Conservation (phyloP, 1,140 invertebrate species). For the Meloidogyne floridensis region DNA sequence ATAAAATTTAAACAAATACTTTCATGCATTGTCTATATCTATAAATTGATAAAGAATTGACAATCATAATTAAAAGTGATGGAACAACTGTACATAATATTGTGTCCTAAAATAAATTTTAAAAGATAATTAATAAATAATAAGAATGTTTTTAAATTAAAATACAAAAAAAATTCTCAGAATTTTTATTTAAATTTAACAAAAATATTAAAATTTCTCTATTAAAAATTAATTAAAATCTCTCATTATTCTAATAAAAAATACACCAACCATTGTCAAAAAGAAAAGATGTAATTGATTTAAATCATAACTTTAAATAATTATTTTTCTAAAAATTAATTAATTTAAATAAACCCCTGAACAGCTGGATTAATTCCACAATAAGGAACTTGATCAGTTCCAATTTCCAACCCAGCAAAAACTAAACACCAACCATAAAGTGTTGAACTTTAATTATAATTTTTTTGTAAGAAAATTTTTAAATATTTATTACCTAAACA, state of each 20-base stretch:
- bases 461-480: not conserved
- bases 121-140: not conserved
- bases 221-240: no score
- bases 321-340: not conserved
- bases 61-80: constrained; percentile 59
- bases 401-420: constrained; percentile 59
- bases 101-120: constrained; percentile 47
- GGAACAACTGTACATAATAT: constrained; percentile 63
- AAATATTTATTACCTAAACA: constrained; percentile 30
- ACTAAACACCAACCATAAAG: constrained; percentile 63
- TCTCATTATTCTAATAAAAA: no score
- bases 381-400: constrained; percentile 43
- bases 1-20: not conserved
- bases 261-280: constrained; percentile 41
- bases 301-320: constrained; percentile 52
- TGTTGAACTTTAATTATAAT: constrained; percentile 35
- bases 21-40: constrained; percentile 65
- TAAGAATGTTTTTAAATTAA: not conserved
- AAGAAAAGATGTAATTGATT: constrained; percentile 60
- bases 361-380: constrained; percentile 54
- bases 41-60: constrained; percentile 60
- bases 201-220: no score
- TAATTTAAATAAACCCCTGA: constrained; percentile 28
- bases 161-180: no score
- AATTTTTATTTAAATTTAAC: no score